These are phyloP conservation scores for Parnassius orleans DNA, from an alignment of 2,888 invertebrate genomes.

Conservation along the genomic window DNA sequence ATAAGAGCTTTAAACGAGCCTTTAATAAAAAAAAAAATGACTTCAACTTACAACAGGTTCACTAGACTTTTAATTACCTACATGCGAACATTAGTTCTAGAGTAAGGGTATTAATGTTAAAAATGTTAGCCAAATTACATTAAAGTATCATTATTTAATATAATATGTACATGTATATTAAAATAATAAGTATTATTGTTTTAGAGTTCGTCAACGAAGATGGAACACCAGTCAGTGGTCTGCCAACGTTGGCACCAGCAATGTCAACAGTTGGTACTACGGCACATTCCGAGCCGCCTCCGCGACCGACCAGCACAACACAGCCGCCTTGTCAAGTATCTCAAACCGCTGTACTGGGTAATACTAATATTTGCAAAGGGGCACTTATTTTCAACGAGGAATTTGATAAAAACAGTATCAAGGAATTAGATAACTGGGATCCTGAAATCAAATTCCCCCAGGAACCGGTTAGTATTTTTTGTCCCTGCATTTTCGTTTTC, in stretches of 20 bases:
- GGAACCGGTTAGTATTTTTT: conserved; percentile 76
- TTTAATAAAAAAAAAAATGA: too few species aligned
- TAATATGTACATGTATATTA: too few species aligned
- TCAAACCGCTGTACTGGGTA: conserved; percentile 48
- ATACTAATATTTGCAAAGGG: conserved; percentile 66
- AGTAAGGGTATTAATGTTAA: too few species aligned
- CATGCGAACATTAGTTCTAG: too few species aligned
- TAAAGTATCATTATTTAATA: too few species aligned
- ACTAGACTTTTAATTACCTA: too few species aligned
- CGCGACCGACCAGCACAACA: conserved; percentile 25
- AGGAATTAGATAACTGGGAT: conserved; percentile 68
- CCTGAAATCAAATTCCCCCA: conserved; percentile 79
- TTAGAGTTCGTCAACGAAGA: conserved; percentile 62
- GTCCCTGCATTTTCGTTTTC: background rate
- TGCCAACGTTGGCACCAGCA: conserved; percentile 10
- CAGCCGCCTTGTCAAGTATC: conserved; percentile 45
- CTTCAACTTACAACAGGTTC: too few species aligned
- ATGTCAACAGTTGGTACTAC: background rate
- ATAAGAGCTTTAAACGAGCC: too few species aligned
- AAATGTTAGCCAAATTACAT: too few species aligned
- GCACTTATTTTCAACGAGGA: conserved; percentile 82
- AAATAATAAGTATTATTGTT: conserved; percentile 25
- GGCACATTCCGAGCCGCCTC: conserved; percentile 14
- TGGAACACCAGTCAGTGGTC: conserved; percentile 43
- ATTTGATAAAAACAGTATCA: conserved; percentile 61